Evolutionary conservation across 2,888 invertebrate species (phyloP).

Genomic region (Alviniconcha strummeri): DNA sequence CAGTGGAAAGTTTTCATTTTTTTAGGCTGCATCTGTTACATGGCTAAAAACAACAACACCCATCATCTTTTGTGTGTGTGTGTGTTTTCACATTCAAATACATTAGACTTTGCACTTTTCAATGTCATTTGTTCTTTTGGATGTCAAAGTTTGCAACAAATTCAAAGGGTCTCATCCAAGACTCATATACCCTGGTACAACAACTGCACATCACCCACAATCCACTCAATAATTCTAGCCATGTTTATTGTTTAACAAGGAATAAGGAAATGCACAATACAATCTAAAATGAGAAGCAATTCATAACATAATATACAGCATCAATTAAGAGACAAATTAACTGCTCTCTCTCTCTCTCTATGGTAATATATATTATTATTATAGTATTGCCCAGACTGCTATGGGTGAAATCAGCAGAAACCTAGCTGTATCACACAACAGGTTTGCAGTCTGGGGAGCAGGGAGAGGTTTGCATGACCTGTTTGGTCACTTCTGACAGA

Average conservation of each 20-base stretch:
- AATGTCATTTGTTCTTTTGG: too few relatives aligned
- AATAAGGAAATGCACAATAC: conserved; percentile 26
- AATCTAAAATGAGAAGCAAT: conserved; percentile 22
- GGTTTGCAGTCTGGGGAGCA: not conserved
- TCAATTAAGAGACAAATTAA: not conserved
- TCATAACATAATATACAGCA: conserved; percentile 23
- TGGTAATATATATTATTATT: not conserved
- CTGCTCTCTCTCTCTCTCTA: too few relatives aligned
- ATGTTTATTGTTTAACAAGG: conserved; percentile 16
- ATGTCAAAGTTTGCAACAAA: too few relatives aligned
- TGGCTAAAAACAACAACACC: too few relatives aligned
- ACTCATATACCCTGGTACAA: too few relatives aligned
- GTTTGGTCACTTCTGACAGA: not conserved
- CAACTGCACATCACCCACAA: too few relatives aligned
- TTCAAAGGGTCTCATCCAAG: too few relatives aligned
- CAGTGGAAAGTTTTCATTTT: too few relatives aligned
- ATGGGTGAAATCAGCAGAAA: conserved; percentile 17
- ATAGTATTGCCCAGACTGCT: conserved; percentile 23
- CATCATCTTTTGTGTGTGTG: too few relatives aligned
- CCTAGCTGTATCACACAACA: conserved; percentile 12
- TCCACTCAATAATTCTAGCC: conserved; percentile 1
- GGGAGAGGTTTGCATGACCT: not conserved
- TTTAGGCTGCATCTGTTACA: too few relatives aligned
- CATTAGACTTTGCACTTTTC: too few relatives aligned
- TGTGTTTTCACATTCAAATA: too few relatives aligned